These are phyloP conservation scores for Coreoperca whiteheadi DNA, from an alignment of 2,113 vertebrate species.

Conservation along the genomic window DNA sequence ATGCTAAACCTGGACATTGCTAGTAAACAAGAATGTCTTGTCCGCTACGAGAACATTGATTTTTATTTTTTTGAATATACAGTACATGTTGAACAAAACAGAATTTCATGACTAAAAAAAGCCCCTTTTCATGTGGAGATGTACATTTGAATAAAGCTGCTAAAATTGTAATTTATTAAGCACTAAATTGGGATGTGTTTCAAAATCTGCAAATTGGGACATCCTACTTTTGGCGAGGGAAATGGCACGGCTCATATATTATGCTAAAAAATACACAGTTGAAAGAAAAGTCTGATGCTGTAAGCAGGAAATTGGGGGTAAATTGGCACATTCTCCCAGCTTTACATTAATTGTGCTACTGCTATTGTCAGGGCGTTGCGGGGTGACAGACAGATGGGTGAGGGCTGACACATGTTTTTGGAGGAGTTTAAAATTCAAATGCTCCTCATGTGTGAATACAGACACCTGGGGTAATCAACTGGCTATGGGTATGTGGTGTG, in stretches of 20 bases:
- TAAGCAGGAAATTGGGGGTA: constrained; percentile 73
- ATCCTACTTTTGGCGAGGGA: constrained; percentile 66
- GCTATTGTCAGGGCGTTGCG: constrained; percentile 68
- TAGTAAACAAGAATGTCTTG: neutral
- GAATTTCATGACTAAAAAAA: neutral
- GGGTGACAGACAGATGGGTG: constrained; percentile 76
- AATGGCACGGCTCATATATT: constrained; percentile 72
- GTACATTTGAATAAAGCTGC: constrained; percentile 45
- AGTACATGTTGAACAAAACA: neutral
- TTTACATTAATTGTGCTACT: constrained; percentile 76
- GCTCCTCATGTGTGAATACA: constrained; percentile 73
- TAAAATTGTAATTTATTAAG: constrained; percentile 59
- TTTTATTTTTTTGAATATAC: neutral
- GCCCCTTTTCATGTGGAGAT: neutral
- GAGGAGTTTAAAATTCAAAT: constrained; percentile 78
- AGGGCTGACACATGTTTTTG: constrained; percentile 77
- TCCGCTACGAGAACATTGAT: no score
- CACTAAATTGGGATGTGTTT: constrained; percentile 59
- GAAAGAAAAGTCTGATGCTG: constrained; percentile 59
- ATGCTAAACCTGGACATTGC: neutral
- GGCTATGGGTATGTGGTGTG: constrained; percentile 47
- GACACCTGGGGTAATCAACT: constrained; percentile 79
- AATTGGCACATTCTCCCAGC: constrained; percentile 76
- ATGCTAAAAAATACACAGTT: constrained; percentile 74
- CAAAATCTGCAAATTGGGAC: constrained; percentile 74